A percentile compares a stretch with the other conserved stretches of the same genome.
Evolutionary conservation across 2,113 vertebrate species (phyloP).

Genomic region (Dendropsophus ebraccatus): DNA sequence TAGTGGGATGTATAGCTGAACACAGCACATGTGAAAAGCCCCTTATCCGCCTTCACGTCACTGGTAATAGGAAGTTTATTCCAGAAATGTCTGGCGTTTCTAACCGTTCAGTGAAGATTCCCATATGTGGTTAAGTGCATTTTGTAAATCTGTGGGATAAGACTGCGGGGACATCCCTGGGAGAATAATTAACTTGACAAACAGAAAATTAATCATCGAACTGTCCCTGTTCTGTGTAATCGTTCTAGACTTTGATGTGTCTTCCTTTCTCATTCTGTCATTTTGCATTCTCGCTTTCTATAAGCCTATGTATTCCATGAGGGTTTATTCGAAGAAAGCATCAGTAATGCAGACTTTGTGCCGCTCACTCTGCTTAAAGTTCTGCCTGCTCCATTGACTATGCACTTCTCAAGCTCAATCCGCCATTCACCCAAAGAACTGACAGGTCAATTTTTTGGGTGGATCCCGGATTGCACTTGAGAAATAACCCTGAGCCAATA

Average conservation of each 20-base stretch:
- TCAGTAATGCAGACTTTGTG: background rate
- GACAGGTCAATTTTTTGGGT: no score
- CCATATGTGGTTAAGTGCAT: conserved; percentile 53
- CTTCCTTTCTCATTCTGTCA: background rate
- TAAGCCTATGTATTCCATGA: background rate
- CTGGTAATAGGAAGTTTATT: conserved; percentile 53
- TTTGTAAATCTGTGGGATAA: conserved; percentile 30
- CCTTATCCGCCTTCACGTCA: conserved; percentile 24
- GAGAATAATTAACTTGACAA: conserved; percentile 46
- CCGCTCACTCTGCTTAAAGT: no score
- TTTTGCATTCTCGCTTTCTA: background rate
- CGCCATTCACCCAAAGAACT: no score
- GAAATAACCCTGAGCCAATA: no score
- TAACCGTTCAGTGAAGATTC: conserved; percentile 34
- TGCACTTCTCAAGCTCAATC: no score
- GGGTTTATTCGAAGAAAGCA: background rate
- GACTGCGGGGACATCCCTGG: conserved; percentile 20
- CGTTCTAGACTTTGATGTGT: background rate
- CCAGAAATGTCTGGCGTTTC: conserved; percentile 45
- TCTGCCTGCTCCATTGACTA: no score
- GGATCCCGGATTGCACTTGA: no score
- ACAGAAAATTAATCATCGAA: conserved; percentile 23
- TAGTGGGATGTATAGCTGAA: background rate
- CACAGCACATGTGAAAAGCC: background rate
- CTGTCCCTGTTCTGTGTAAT: background rate